These are phyloP conservation scores for Etheostoma nigrum DNA, from an alignment of 2,797 vertebrate species.

Conservation along the genomic window DNA sequence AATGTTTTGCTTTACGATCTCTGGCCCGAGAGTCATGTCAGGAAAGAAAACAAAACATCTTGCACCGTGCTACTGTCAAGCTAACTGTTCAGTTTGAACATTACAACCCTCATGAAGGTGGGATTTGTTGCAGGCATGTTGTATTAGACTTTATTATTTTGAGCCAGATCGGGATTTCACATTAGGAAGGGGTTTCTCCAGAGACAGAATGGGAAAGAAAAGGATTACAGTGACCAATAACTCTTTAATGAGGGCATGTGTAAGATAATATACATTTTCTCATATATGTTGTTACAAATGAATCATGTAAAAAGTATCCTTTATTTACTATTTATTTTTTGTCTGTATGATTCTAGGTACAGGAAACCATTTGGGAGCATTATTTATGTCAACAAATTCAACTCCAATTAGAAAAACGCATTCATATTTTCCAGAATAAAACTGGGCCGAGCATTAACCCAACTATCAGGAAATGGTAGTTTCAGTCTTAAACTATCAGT, in stretches of 20 bases:
- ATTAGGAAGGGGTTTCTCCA: neutral
- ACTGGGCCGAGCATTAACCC: neutral
- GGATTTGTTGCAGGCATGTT: no score
- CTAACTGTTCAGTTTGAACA: neutral
- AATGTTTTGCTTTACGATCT: no score
- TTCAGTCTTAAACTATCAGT: slow-evolving; percentile 39
- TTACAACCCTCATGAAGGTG: neutral
- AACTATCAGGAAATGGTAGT: neutral
- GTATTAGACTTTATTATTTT: no score
- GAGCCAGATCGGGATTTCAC: neutral
- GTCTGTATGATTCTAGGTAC: neutral
- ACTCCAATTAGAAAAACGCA: neutral
- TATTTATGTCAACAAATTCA: neutral
- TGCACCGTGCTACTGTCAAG: no score
- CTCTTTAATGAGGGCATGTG: neutral
- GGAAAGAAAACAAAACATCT: no score
- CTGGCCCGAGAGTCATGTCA: no score
- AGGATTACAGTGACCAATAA: neutral
- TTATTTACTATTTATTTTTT: neutral
- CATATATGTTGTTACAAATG: neutral
- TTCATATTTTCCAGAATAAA: neutral
- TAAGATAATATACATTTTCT: neutral
- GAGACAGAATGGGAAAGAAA: neutral
- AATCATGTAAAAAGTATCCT: neutral
- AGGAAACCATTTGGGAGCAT: neutral